phyloP scores from a whole-genome alignment of 2,888 invertebrate genomes.

The Leptopterna dolabrata region DNA sequence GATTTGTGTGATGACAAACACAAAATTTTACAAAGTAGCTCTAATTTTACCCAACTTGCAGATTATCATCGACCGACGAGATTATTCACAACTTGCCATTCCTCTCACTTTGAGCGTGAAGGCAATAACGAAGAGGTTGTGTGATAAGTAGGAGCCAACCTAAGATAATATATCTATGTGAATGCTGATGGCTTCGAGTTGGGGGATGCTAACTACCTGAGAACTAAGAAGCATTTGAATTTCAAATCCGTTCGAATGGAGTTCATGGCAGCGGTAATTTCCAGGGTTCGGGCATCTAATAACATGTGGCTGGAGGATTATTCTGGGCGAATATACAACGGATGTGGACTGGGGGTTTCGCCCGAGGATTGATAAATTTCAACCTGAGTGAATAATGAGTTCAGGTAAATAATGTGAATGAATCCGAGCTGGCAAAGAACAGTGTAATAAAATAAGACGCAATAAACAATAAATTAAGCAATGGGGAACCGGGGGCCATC shows the following conservation, averaged over 20 bases:
- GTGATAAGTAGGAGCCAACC: slow-evolving; percentile 9
- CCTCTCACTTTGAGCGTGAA: neutral
- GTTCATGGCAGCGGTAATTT: slow-evolving; percentile 21
- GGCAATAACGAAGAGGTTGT: slow-evolving; percentile 5
- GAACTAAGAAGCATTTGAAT: slow-evolving; percentile 46
- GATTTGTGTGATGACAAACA: neutral
- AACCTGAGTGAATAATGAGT: neutral
- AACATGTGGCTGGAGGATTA: slow-evolving; percentile 29
- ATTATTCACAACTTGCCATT: neutral
- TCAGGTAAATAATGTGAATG: neutral
- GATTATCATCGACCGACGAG: neutral
- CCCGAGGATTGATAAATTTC: neutral
- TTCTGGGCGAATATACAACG: neutral
- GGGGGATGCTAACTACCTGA: slow-evolving; percentile 19
- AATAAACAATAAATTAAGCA: too few relatives aligned
- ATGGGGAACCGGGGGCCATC: too few relatives aligned
- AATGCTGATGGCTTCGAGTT: slow-evolving; percentile 8
- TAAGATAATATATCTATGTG: slow-evolving; percentile 14
- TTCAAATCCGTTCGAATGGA: slow-evolving; percentile 3
- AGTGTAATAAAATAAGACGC: too few relatives aligned
- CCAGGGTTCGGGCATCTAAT: slow-evolving; percentile 35
- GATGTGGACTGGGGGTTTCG: neutral
- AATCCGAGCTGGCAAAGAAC: too few relatives aligned
- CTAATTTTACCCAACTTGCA: neutral
- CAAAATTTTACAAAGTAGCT: neutral